These are phyloP conservation scores for Mimas tiliae DNA, from an alignment of 2,888 invertebrate genomes.

Conservation along the genomic window DNA sequence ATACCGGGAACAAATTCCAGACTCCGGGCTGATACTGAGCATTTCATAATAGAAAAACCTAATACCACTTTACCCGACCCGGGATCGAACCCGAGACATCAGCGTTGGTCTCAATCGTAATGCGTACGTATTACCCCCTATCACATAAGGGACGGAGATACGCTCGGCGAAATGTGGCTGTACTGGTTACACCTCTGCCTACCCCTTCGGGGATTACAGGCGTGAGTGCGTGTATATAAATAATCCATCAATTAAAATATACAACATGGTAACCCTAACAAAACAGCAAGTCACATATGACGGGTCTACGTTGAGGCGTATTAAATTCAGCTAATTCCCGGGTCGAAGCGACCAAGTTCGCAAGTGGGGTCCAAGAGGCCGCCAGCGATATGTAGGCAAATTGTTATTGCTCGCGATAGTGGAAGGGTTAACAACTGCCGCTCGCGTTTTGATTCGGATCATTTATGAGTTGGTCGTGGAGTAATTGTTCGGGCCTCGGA, in stretches of 20 bases:
- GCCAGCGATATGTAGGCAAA: slow-evolving; percentile 33
- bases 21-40: too few species aligned
- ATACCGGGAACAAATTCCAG: too few species aligned
- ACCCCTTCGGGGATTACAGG: too few species aligned
- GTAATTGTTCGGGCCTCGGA: slow-evolving; percentile 14
- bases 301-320: slow-evolving; percentile 51
- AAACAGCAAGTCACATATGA: slow-evolving; percentile 58
- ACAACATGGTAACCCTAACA: slow-evolving; percentile 44
- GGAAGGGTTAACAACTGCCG: slow-evolving; percentile 22
- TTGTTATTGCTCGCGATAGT: slow-evolving; percentile 25
- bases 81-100: too few species aligned
- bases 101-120: too few species aligned
- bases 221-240: too few species aligned
- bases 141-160: too few species aligned
- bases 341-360: slow-evolving; percentile 66
- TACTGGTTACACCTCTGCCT: too few species aligned
- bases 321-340: slow-evolving; percentile 70
- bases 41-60: too few species aligned
- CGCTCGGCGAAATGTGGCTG: too few species aligned
- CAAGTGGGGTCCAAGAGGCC: slow-evolving; percentile 59
- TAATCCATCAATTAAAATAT: not conserved
- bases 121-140: too few species aligned
- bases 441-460: slow-evolving; percentile 27
- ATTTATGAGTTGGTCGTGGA: slow-evolving; percentile 22
- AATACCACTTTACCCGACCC: too few species aligned